Conservation (phyloP, 2,797 vertebrate species). For the Protosalanx chinensis region DNA sequence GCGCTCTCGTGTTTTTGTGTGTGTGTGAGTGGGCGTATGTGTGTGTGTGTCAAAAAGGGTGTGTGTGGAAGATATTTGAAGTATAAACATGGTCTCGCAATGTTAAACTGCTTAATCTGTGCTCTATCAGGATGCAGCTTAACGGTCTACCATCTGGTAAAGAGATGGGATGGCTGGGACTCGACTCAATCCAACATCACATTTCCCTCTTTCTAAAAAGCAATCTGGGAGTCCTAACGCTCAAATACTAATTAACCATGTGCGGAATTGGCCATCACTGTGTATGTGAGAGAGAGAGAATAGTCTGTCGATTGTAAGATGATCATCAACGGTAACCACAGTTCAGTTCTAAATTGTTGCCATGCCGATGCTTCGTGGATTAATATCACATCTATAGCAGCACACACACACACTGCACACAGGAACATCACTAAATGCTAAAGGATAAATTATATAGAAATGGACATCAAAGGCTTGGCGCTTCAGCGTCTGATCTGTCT, state of each 20-base stretch:
- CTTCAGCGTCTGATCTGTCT: conserved; percentile 6
- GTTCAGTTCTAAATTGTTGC: not conserved
- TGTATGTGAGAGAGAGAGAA: not conserved
- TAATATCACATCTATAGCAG: not conserved
- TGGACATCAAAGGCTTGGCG: not conserved
- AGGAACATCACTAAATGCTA: not conserved
- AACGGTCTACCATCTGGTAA: no score
- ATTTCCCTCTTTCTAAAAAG: no score
- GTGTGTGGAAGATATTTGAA: not conserved
- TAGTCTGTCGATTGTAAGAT: not conserved
- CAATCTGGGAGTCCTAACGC: no score
- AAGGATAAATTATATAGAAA: not conserved
- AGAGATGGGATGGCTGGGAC: no score
- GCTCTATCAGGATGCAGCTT: no score
- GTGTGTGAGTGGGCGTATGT: not conserved
- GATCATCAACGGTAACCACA: not conserved
- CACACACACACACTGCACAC: not conserved
- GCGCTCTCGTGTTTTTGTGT: no score
- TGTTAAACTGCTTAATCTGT: no score
- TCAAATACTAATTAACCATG: no score
- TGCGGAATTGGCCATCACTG: not conserved
- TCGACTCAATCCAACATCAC: no score
- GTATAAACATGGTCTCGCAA: no score
- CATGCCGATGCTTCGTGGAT: not conserved
- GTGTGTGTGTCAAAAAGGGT: not conserved